A percentile compares a stretch with the other conserved stretches of the same genome.
phyloP scores from a whole-genome alignment of 2,797 vertebrate genomes.

The Phaenicophaeus curvirostris region DNA sequence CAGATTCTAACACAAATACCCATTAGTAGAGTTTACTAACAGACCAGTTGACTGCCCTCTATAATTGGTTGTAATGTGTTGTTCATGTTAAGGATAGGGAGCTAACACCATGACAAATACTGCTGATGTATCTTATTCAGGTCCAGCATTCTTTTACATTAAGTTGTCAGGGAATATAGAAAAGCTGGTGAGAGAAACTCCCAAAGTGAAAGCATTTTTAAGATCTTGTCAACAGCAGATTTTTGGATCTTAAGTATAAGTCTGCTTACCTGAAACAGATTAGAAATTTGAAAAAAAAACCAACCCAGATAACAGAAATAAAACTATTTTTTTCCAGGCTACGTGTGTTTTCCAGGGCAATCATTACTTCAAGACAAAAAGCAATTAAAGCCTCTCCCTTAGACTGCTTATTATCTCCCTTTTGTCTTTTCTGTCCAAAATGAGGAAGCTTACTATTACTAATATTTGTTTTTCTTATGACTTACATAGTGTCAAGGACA shows the following conservation, averaged over 20 bases:
- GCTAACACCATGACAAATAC: not conserved
- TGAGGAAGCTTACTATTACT: not conserved
- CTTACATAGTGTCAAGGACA: not conserved
- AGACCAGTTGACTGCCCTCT: not conserved
- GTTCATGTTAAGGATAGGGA: not conserved
- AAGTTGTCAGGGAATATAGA: not conserved
- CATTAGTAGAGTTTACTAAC: not conserved
- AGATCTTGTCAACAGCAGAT: not conserved
- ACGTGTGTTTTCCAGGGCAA: not conserved
- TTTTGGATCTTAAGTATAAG: not conserved
- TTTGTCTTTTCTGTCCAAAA: not conserved
- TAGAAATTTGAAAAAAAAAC: not conserved
- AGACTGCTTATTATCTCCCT: not conserved
- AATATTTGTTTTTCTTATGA: not conserved
- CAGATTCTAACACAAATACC: not conserved
- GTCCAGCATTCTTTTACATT: not conserved
- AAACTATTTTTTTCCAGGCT: not conserved
- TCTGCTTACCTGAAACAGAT: not conserved
- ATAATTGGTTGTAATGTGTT: accelerated
- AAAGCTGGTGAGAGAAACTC: not conserved
- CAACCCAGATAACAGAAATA: not conserved
- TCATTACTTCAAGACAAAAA: not conserved
- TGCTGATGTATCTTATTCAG: not conserved
- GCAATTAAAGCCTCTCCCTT: not conserved
- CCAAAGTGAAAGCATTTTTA: not conserved